Percentiles rank a stretch among this genome's conserved stretches.
These are phyloP conservation scores for Battus philenor DNA, from an alignment of 1,140 invertebrate species.

Conservation along the genomic window DNA sequence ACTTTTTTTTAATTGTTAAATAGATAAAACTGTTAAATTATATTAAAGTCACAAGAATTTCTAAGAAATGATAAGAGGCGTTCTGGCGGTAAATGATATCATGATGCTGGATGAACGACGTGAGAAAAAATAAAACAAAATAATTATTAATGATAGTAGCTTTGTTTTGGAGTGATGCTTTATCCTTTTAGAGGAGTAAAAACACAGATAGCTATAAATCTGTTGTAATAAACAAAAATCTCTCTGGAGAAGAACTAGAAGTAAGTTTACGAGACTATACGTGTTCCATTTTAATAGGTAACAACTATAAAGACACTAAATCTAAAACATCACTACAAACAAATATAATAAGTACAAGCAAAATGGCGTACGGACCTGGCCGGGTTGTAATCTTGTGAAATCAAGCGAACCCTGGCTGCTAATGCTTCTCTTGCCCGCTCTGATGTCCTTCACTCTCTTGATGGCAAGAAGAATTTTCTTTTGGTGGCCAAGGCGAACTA, in stretches of 20 bases:
- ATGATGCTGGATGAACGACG: constrained; percentile 34
- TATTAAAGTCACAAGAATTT: constrained; percentile 23
- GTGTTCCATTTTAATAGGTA: constrained; percentile 23
- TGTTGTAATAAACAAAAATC: constrained; percentile 17
- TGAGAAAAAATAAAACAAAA: constrained; percentile 26
- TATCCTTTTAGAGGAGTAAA: constrained; percentile 20
- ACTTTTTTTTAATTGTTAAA: constrained; percentile 1
- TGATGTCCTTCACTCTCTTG: constrained; percentile 96
- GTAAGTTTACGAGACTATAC: neutral
- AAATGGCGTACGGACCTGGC: constrained; percentile 51
- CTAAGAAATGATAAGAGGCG: constrained; percentile 12
- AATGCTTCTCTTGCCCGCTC: constrained; percentile 87
- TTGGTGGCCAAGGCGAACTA: constrained; percentile 95
- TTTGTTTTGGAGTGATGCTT: constrained; percentile 59
- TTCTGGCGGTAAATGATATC: constrained; percentile 22
- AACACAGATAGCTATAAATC: constrained; percentile 13
- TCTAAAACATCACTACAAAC: constrained; percentile 70
- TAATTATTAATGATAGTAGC: constrained; percentile 20
- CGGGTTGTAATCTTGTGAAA: constrained; percentile 77
- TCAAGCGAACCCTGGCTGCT: constrained; percentile 77
- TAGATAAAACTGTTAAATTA: constrained; percentile 36
- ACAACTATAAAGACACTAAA: constrained; percentile 29
- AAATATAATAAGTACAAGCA: constrained; percentile 20
- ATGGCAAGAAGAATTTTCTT: constrained; percentile 98
- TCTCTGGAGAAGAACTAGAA: too few relatives aligned